phyloP scores from a whole-genome alignment of 2,888 invertebrate genomes.

The Lottia scabra region DNA sequence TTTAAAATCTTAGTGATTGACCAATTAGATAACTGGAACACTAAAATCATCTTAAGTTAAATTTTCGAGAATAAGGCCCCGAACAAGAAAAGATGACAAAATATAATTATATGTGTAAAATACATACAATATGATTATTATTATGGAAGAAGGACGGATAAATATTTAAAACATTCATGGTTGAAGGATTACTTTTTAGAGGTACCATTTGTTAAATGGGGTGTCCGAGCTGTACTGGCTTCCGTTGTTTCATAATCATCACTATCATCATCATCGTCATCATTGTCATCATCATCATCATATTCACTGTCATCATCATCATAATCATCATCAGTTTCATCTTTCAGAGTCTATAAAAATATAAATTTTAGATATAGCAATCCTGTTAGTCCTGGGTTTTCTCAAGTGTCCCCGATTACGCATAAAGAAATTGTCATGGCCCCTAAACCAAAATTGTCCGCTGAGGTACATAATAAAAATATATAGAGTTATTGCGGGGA shows the following conservation, averaged over 20 bases:
- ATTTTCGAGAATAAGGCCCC: no score
- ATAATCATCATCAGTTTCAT: constrained; percentile 39
- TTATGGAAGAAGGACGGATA: not conserved
- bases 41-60: no score
- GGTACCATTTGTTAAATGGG: not conserved
- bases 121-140: not conserved
- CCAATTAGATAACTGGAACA: no score
- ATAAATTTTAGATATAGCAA: not conserved
- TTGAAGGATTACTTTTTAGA: constrained; percentile 11
- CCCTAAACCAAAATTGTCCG: no score
- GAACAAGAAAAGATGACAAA: no score
- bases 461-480: no score
- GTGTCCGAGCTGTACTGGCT: constrained; percentile 30
- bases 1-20: no score
- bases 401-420: no score
- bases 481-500: no score
- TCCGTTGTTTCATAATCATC: constrained; percentile 38
- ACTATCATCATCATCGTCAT: constrained; percentile 41
- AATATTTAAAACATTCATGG: not conserved
- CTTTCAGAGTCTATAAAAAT: constrained; percentile 29
- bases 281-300: constrained; percentile 42
- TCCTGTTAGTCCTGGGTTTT: no score
- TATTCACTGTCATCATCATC: constrained; percentile 41
- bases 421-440: no score
- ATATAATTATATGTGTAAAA: not conserved